These are phyloP conservation scores for Engraulis encrasicolus DNA, from an alignment of 2,113 vertebrate genomes.

Conservation along the genomic window DNA sequence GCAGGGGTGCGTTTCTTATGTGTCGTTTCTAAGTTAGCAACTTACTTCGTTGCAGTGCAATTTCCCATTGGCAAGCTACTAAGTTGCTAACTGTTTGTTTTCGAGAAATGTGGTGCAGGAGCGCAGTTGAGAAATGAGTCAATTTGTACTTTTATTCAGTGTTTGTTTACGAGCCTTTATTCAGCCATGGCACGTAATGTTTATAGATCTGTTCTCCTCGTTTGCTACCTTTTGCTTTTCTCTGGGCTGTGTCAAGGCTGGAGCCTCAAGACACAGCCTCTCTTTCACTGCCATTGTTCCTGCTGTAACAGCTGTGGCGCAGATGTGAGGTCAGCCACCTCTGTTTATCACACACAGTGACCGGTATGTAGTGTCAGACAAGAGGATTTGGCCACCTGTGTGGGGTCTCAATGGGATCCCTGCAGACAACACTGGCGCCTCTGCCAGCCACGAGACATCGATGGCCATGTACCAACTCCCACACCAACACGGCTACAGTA, in stretches of 20 bases:
- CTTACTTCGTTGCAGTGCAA: no score
- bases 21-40: no score
- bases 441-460: neutral
- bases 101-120: neutral
- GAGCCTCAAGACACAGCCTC: no score
- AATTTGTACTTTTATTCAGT: neutral
- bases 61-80: no score
- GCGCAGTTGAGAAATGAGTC: neutral
- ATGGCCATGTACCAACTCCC: neutral
- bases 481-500: neutral
- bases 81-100: no score
- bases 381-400: neutral
- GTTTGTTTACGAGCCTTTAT: neutral
- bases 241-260: neutral
- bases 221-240: neutral
- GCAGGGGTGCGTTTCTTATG: no score
- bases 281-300: neutral
- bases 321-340: neutral
- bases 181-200: neutral
- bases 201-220: neutral
- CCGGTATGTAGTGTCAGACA: neutral
- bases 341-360: neutral
- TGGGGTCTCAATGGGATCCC: no score
- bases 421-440: no score
- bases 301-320: neutral